Evolutionary conservation across 2,888 invertebrate genomes (phyloP), one percentile per base, ranked within the genome.

Genomic region (Sinelater perroti): DNA sequence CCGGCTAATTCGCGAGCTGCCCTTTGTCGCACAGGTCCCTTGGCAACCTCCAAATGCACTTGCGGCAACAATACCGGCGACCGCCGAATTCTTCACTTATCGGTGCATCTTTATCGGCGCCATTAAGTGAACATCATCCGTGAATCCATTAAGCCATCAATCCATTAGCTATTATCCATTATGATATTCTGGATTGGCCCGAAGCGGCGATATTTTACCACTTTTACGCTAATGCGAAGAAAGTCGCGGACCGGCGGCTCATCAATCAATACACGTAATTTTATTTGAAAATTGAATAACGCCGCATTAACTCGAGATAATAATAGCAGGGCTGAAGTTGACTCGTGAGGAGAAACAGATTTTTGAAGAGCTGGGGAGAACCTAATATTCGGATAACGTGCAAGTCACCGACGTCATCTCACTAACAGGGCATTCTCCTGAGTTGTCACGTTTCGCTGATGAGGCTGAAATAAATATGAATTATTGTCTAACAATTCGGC

Each of bases 191-290:
- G 58, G 65, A 65, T 65, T 64, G 67, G 65, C 56, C 58, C 61
- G 51, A 55, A 62, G 62, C 63, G 62, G 60, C 63, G 62, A 68
- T 68, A 67, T 68, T 69, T 70, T 65, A 68, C 65, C 67, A 71
- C 67, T 69, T 70, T 69, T 63, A 65, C 61, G 66, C 65, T 66
- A 67, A 68, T 65, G 64, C 57, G 55, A 64, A 64, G 67, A 64
- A 69, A 70, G 68, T 69, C 63, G 38, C 68, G 64, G 62, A 67
- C 62, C 59, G 62, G 56, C 57, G 63, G 66, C 64, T 67, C 73
- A 75, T 75, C 75, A 73, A 75, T 75, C 75, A 75, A 72, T 71
- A 67, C 59, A 70, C 69, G 69, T 73, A 72, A 74, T 72, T 74
- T 70, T 70, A 70, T 72, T 72, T 69, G 60, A 66, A 70, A 72